These are phyloP conservation scores for Syngnathus acus DNA, from an alignment of 2,797 vertebrate genomes.

Conservation along the genomic window DNA sequence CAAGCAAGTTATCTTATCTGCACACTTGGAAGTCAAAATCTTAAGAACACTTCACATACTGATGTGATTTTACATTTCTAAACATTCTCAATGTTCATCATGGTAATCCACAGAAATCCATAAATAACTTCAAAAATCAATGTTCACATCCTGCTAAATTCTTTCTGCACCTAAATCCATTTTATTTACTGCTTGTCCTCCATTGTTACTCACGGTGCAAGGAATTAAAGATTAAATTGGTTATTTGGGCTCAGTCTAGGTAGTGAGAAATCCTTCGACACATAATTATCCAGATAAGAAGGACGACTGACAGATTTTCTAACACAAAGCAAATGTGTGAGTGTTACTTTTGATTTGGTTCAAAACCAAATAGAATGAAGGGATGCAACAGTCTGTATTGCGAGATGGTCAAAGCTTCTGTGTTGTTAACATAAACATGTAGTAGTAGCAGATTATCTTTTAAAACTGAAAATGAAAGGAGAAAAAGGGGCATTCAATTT, in stretches of 20 bases:
- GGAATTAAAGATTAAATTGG: not conserved
- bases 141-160: not conserved
- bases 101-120: not conserved
- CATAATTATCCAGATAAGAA: not conserved
- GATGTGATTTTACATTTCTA: not conserved
- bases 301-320: not conserved
- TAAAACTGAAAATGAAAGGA: not conserved
- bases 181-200: not conserved
- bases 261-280: not conserved
- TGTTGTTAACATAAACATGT: not conserved
- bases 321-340: constrained; percentile 1
- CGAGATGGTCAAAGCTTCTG: not conserved
- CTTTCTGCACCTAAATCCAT: not conserved
- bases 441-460: not conserved
- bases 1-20: not conserved
- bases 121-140: not conserved
- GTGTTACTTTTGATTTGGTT: not conserved
- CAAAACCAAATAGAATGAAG: not conserved
- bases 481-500: not conserved
- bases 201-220: not conserved
- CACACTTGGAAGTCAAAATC: not conserved
- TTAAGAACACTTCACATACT: not conserved
- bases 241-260: not conserved
- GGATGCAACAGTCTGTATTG: not conserved
- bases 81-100: not conserved